Base-by-base conservation (phyloP, 2,888 invertebrate species). In the Creontiades dilutus region DNA sequence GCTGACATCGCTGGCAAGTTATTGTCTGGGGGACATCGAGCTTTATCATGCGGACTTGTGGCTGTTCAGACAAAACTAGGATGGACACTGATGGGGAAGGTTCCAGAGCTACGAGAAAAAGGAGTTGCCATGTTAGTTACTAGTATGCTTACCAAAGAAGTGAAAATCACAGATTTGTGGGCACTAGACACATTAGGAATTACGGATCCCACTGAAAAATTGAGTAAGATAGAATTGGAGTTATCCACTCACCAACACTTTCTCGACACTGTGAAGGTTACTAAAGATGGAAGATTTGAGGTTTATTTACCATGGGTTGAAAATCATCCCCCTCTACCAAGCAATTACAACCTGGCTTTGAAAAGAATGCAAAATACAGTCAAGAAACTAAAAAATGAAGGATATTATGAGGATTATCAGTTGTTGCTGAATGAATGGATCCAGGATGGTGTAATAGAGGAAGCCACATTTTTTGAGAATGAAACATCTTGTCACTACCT, bases 291-390 rank as follows among this genome's bases (percentile, higher is more conserved):
- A 11, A 91, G 93, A 2, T 93, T 92, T 90, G 92, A 92, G 86
- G 92, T 93, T 0, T 57, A 90, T 46, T 90, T 93, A 11, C 93
- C 93, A 12, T 93, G 92, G 92, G 91, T 92, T 28, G 92, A 92
- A 19, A 92, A 92, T 80, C 93, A 93, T 90, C 92, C 92, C 0
- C 92, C 92, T 9, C 76, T 93, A 0, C 89, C 92, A 14, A 81
- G 75, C 80, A 92, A 93, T 91, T 92, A 91, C 48, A 80, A 91
- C 13, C 28, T 92, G 19, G 92, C 92, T 89, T 84, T n/a, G 92
- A 91, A 2, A 84, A 91, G 7, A 91, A 91, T n/a, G 92, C 91
- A 90, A 68, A 92, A 13, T 85, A 90, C 23, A 57, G 68, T 11
- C 86, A 92, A 78, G 89, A 91, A 61, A 81, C 92, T n/a, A 9